Conservation (phyloP, 2,888 invertebrate genomes). For the Schizotus pectinicornis region DNA sequence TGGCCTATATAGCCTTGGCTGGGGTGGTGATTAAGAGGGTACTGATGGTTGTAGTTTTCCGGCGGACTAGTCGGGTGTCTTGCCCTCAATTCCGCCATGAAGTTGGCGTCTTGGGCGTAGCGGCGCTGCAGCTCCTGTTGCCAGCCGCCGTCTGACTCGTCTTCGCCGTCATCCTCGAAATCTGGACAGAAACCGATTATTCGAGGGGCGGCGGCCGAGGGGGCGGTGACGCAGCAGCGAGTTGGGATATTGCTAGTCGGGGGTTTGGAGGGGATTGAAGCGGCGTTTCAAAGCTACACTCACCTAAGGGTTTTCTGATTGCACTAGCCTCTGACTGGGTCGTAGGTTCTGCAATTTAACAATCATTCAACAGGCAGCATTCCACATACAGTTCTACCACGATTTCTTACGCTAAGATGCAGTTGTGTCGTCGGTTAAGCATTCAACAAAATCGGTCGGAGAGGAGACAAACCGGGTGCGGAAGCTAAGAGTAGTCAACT, state of each 20-base stretch:
- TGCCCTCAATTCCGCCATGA: conserved; percentile 64
- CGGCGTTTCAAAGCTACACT: conserved; percentile 44
- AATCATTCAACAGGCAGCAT: conserved; percentile 59
- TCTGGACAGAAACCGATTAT: conserved; percentile 58
- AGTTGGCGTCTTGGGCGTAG: conserved; percentile 65
- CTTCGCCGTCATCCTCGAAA: conserved; percentile 75
- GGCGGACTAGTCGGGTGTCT: conserved; percentile 58
- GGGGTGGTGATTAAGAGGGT: conserved; percentile 30
- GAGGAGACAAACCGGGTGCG: conserved; percentile 11
- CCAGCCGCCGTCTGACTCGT: conserved; percentile 65
- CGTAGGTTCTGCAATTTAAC: conserved; percentile 56
- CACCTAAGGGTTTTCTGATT: conserved; percentile 67
- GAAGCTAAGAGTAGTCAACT: too few species aligned
- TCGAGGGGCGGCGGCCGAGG: not conserved
- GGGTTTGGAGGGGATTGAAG: conserved; percentile 2
- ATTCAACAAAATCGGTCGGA: conserved; percentile 3
- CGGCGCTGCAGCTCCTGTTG: conserved; percentile 65
- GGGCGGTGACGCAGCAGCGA: not conserved
- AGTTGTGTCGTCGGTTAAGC: conserved; percentile 7
- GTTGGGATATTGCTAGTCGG: not conserved
- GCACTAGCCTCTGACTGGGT: conserved; percentile 49
- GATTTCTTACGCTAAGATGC: conserved; percentile 22
- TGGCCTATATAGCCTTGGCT: conserved; percentile 39
- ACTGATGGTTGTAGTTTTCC: conserved; percentile 43
- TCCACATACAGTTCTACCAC: conserved; percentile 55